These are phyloP conservation scores for Drosophila ficusphila DNA, from an alignment of 1,140 invertebrate genomes.

Conservation along the genomic window DNA sequence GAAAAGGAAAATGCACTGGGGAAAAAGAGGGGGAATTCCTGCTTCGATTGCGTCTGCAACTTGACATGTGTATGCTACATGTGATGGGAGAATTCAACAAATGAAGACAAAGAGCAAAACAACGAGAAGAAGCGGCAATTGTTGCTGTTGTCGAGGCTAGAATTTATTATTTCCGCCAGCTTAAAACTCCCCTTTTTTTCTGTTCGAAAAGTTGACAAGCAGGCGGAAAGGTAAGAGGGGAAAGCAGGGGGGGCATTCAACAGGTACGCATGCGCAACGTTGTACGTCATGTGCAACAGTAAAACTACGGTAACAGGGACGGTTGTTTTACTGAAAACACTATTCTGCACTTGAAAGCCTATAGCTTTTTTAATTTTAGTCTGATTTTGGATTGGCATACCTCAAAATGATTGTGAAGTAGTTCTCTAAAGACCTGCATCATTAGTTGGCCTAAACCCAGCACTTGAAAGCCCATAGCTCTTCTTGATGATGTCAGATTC, in stretches of 20 bases:
- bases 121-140: constrained; percentile 2
- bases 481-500: too few species aligned
- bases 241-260: constrained; percentile 11
- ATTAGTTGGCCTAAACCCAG: too few species aligned
- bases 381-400: too few species aligned
- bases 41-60: constrained; percentile 31
- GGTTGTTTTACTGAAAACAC: too few species aligned
- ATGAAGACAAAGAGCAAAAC: constrained; percentile 7
- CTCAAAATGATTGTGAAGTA: too few species aligned
- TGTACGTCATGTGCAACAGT: constrained; percentile 18
- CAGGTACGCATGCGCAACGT: constrained; percentile 49
- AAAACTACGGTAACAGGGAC: too few species aligned
- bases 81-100: constrained; percentile 17
- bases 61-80: constrained; percentile 31
- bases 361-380: too few species aligned
- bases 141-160: constrained; percentile 45
- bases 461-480: too few species aligned
- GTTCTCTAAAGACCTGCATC: too few species aligned
- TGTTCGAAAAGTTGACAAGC: constrained; percentile 32
- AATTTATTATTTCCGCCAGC: constrained; percentile 54
- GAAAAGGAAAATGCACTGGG: constrained; percentile 38
- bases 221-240: constrained; percentile 31
- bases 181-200: constrained; percentile 43
- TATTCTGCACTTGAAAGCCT: too few species aligned
- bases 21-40: constrained; percentile 7